Evolutionary conservation across 1,140 invertebrate genomes (phyloP), one percentile per base, ranked within the genome.

Genomic region (Ephestia elutella): DNA sequence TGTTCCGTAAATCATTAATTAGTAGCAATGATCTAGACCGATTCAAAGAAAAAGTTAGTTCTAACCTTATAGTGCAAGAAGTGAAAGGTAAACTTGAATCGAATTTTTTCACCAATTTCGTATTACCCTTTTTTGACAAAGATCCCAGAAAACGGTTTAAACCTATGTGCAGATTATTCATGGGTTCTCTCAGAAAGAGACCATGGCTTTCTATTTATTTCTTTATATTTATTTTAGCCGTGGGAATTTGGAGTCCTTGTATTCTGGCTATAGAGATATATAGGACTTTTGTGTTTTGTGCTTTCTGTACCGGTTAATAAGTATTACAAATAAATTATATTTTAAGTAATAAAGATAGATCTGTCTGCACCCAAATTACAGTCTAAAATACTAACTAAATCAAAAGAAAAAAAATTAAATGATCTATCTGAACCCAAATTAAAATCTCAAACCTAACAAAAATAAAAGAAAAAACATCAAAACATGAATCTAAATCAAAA

Each of bases 261-360:
- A 35, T 58, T 25, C 2, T 58, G 10, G 53, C n/a, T 35, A 32
- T 58, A n/a, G 51, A 55, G 32, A 4, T 54, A 7, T 50, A 15
- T 28, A 48, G 25, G 11, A 20, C 21, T 55, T 9, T 48, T 11
- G 9, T 62, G 8, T 62, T 20, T 49, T 82, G 78, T 58, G 61
- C 66, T 67, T 61, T 78, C 20, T 82, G 73, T 62, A 73, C 73
- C n/a, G 64, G 62, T 9, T 76, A 65, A 72, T 44, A 54, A 25
- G 21, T 25, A 25, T 3, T 25, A 25, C 21, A 25, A 25, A 2
- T 2, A 25, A 25, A 25, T 25, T 53, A 25, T 28, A 20, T 44
- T n/a, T 44, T 44, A 15, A 44, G n/a, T 15, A 44, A 44, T 44
- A 44, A n/a, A n/a, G n/a, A n/a, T n/a, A n/a, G n/a, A n/a, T n/a